A percentile compares a stretch with the other conserved stretches of the same genome.
phyloP scores from a whole-genome alignment of 1,140 invertebrate species.

The Melanaphis sacchari region DNA sequence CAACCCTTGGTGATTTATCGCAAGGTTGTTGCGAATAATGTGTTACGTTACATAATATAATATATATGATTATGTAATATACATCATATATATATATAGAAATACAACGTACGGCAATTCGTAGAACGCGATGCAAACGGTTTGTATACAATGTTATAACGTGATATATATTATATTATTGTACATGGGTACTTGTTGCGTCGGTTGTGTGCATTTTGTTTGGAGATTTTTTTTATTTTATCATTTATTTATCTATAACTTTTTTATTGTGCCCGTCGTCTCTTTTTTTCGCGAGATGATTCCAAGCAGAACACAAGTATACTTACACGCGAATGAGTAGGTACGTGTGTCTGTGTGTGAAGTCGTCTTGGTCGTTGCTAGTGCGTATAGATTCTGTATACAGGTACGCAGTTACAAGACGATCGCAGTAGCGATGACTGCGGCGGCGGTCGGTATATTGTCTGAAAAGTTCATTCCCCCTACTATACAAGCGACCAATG shows the following conservation, averaged over 20 bases:
- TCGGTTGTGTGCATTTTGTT: neutral
- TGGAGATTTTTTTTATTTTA: neutral
- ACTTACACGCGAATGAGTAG: neutral
- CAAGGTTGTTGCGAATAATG: neutral
- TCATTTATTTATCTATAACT: neutral
- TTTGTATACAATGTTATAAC: neutral
- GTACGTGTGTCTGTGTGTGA: neutral
- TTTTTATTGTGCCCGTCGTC: neutral
- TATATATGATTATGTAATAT: too few relatives aligned
- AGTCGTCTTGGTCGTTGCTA: neutral
- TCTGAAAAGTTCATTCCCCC: conserved; percentile 56
- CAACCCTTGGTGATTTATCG: too few relatives aligned
- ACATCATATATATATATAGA: neutral
- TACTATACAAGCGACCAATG: conserved; percentile 23
- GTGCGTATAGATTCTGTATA: neutral
- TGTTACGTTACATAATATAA: too few relatives aligned
- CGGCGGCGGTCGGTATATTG: conserved; percentile 29
- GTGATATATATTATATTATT: neutral
- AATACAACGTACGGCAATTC: neutral
- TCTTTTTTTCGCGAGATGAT: conserved; percentile 24
- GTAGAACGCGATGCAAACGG: neutral
- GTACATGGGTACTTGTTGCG: neutral
- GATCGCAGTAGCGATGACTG: neutral
- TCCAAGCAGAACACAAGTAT: conserved; percentile 25
- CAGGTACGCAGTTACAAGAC: neutral